Evolutionary conservation across 2,113 vertebrate species (phyloP), one percentile per base, ranked within the genome.

Genomic region (Thermophis baileyi): DNA sequence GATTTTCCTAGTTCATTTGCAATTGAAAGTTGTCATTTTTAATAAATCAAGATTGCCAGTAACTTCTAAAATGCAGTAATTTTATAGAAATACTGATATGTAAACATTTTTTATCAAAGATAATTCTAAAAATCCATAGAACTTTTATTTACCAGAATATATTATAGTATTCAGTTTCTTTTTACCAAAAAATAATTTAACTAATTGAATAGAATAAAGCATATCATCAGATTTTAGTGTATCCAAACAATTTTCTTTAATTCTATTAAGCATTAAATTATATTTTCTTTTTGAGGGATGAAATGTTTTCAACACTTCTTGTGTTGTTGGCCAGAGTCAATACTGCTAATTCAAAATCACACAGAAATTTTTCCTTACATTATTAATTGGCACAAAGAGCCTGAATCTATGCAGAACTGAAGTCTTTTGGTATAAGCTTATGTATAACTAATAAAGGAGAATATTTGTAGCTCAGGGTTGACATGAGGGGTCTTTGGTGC

Each of bases 361-460:
- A 1, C 57, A 91, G 49, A 40, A 92, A 46, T 93, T 94, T 53
- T 94, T 94, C 51, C 92, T 91, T 91, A 91, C 91, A 44, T 9
- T 95, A 44, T 92, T 92, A 91, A 89, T 92, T 95, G 93, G 85
- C 91, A 90, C 3, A 85, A 49, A n/a, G 51, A 94, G 92, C 95
- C 90, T 91, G 94, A 95, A 94, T 93, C 35, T 7, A 40, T 81
- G 4, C 22, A 89, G 88, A 93, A 40, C 18, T 81, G 86, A 94
- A 93, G 10, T 90, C 0, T 89, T 93, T 89, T 12, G 90, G 1
- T 57, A 2, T 44, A 88, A 89, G 35, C 89, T 94, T 93, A 44
- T 30, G 90, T 50, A 24, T 87, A 95, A 55, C 94, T 54, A 69
- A 69, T 69, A 69, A 69, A 69, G 30, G 30, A 69, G 63, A 14